A percentile compares a stretch with the other conserved stretches of the same genome.
These are phyloP conservation scores for Hydrozoanthus gracilis DNA, from an alignment of 92 coral and sea anemone genomes.

Conservation along the genomic window DNA sequence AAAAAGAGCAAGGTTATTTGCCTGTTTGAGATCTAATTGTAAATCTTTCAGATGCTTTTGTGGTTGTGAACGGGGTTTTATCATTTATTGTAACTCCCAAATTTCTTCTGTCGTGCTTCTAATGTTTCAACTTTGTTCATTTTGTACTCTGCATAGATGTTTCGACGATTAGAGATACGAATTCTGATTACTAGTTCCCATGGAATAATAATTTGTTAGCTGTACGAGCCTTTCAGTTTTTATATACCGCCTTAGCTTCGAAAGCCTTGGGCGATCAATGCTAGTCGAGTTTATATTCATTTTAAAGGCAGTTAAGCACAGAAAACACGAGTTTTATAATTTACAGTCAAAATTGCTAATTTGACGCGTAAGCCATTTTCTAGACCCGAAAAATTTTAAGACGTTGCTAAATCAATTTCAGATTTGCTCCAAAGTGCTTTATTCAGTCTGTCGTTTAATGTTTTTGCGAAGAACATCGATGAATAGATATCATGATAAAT, in stretches of 20 bases:
- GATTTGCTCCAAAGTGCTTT: not conserved
- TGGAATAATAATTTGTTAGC: not conserved
- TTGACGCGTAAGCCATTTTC: not conserved
- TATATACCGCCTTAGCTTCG: not conserved
- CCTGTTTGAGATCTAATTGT: too few species aligned
- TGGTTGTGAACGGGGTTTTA: not conserved
- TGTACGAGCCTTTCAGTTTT: not conserved
- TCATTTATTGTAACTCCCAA: not conserved
- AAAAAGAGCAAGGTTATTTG: too few species aligned
- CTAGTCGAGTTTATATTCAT: not conserved
- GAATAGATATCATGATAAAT: not conserved
- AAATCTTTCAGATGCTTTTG: not conserved
- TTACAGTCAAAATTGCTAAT: conserved; percentile 31
- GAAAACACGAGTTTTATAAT: not conserved
- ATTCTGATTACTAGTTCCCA: not conserved
- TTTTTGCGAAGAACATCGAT: not conserved
- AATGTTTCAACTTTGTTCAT: not conserved
- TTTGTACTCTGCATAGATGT: not conserved
- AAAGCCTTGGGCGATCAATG: conserved; percentile 30
- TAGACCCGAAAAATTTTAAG: conserved; percentile 14
- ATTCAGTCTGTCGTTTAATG: not conserved
- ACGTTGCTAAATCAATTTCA: not conserved
- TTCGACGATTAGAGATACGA: not conserved
- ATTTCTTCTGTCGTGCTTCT: not conserved
- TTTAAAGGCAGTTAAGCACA: conserved; percentile 11